A percentile compares a stretch with the other conserved stretches of the same genome.
phyloP scores from a whole-genome alignment of 2,888 invertebrate genomes.

The Andrena chrysosceles region DNA sequence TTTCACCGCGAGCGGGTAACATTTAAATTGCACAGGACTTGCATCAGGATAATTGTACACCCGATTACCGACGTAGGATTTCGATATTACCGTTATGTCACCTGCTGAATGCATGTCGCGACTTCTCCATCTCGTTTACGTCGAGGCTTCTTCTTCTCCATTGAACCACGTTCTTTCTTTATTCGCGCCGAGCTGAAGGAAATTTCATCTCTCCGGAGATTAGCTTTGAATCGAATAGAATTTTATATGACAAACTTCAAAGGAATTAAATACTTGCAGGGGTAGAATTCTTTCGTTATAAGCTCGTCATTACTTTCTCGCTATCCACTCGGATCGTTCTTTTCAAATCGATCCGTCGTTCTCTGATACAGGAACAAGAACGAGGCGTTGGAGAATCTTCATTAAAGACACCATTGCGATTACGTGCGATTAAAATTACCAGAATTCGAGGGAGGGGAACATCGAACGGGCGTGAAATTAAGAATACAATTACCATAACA shows the following conservation, averaged over 20 bases:
- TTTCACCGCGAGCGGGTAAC: slow-evolving; percentile 19
- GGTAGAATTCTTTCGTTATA: not conserved
- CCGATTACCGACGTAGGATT: not conserved
- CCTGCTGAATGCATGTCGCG: not conserved
- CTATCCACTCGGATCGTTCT: not conserved
- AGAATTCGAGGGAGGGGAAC: slow-evolving; percentile 31
- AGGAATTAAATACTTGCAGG: not conserved
- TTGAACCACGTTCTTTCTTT: not conserved
- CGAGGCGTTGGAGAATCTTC: slow-evolving; percentile 33
- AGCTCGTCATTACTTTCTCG: not conserved
- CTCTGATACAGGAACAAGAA: not conserved
- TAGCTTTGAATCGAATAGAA: not conserved
- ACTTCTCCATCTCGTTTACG: not conserved
- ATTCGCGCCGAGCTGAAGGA: not conserved
- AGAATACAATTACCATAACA: slow-evolving; percentile 64
- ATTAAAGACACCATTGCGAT: slow-evolving; percentile 25
- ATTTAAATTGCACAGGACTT: slow-evolving; percentile 37
- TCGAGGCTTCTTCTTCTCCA: not conserved
- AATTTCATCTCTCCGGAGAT: slow-evolving; percentile 1
- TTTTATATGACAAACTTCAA: not conserved
- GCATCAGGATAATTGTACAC: slow-evolving; percentile 25
- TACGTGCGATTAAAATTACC: slow-evolving; percentile 39
- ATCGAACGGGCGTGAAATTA: slow-evolving; percentile 54
- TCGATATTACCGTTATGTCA: slow-evolving; percentile 33
- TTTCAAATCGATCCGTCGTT: slow-evolving; percentile 1